Conservation (phyloP, 2,888 invertebrate genomes). For the Artemia sp. region DNA sequence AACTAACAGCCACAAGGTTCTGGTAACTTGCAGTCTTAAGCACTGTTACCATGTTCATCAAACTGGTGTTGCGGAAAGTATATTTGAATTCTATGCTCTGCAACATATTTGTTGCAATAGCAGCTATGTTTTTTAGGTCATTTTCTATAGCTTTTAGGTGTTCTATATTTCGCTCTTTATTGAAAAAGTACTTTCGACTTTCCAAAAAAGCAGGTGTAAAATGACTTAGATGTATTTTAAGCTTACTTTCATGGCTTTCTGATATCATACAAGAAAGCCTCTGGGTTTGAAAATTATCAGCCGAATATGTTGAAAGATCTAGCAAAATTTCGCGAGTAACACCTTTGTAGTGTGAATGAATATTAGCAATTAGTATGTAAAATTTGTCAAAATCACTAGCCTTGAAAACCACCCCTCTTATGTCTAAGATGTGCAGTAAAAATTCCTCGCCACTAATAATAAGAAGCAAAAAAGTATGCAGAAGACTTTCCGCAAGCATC, state of each 20-base stretch:
- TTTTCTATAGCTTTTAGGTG: background rate
- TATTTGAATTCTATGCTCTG: background rate
- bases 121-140: background rate
- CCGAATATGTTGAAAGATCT: no score
- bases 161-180: background rate
- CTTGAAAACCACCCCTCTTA: background rate
- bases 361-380: no score
- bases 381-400: no score
- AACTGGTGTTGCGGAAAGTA: background rate
- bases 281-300: no score
- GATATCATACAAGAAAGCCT: no score
- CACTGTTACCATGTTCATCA: background rate
- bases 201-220: background rate
- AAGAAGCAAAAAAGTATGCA: background rate
- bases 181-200: no score
- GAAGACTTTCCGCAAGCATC: background rate
- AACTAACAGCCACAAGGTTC: background rate
- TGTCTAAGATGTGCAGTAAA: background rate
- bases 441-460: background rate
- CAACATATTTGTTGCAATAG: background rate
- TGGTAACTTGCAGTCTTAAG: background rate
- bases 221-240: slow-evolving; percentile 5
- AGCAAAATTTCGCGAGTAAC: no score
- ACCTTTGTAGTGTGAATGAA: no score
- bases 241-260: background rate